These are phyloP conservation scores for Phyllotreta cruciferae DNA, from an alignment of 2,888 invertebrate species.

Conservation along the genomic window DNA sequence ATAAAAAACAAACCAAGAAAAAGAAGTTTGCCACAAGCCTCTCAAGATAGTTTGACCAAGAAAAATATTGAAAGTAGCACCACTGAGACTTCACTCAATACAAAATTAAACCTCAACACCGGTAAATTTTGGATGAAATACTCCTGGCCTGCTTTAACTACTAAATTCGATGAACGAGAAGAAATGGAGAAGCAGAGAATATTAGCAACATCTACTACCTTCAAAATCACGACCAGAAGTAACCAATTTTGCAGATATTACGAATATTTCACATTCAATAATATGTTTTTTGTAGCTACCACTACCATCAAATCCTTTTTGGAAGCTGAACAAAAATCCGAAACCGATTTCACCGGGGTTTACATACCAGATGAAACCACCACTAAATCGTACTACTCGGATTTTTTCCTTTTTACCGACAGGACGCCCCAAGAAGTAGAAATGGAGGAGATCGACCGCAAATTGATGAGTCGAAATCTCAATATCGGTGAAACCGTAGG, in stretches of 20 bases:
- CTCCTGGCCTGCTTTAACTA: slow-evolving; percentile 3
- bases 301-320: slow-evolving; percentile 10
- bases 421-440: not conserved
- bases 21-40: too few species aligned
- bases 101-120: not conserved
- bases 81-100: not conserved
- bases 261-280: too few species aligned
- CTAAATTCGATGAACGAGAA: not conserved
- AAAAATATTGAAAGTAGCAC: not conserved
- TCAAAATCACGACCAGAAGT: not conserved
- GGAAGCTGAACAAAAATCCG: not conserved
- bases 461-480: not conserved
- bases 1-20: not conserved
- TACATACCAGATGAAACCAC: slow-evolving; percentile 14
- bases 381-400: not conserved
- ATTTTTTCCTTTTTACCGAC: slow-evolving; percentile 7
- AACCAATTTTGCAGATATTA: too few species aligned
- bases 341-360: slow-evolving; percentile 6
- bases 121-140: slow-evolving; percentile 7
- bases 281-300: not conserved
- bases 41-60: not conserved
- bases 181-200: slow-evolving; percentile 5
- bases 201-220: not conserved
- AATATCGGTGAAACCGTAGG: not conserved
- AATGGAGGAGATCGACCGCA: not conserved